Conservation (phyloP, 2,797 vertebrate genomes). For the Poeciliopsis paucimaculata region DNA sequence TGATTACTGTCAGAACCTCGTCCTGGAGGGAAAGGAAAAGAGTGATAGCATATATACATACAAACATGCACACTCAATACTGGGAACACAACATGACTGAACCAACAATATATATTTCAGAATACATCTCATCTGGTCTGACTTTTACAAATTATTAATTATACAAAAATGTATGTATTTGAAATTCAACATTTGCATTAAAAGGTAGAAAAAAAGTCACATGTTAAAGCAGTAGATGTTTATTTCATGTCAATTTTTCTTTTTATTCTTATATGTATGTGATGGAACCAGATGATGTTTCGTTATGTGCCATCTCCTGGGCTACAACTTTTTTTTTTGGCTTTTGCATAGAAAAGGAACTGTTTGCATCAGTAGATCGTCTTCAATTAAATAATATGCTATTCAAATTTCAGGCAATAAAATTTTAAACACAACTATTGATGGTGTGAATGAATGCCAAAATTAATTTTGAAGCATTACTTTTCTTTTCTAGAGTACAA, state of each 20-base stretch:
- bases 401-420: not conserved
- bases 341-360: not conserved
- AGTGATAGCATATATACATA: constrained; percentile 35
- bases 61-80: constrained; percentile 6
- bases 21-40: constrained; percentile 83
- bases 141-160: not conserved
- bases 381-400: not conserved
- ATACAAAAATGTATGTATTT: not conserved
- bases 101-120: constrained; percentile 1
- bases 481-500: not conserved
- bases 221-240: not conserved
- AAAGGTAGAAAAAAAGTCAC: not conserved
- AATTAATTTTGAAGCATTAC: not conserved
- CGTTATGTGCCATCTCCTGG: not conserved
- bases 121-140: not conserved
- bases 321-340: not conserved
- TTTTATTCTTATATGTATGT: not conserved
- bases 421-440: not conserved
- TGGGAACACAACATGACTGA: not conserved
- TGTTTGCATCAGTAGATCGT: not conserved
- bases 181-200: not conserved
- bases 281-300: not conserved
- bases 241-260: not conserved
- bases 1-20: constrained; percentile 97
- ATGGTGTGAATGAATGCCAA: not conserved